phyloP scores from a whole-genome alignment of 2,113 vertebrate species.

The Cairina moschata region DNA sequence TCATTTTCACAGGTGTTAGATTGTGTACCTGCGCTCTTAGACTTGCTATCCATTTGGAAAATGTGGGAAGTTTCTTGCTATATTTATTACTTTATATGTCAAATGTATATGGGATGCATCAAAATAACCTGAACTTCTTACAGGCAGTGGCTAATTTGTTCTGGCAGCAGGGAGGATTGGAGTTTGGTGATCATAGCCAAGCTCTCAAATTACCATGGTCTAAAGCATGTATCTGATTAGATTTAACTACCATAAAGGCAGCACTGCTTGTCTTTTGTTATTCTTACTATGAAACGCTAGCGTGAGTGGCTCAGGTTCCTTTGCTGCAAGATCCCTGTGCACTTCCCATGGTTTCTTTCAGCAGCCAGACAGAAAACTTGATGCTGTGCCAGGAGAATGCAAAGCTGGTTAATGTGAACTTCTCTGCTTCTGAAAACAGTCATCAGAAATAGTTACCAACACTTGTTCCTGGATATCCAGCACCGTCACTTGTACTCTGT shows the following conservation, averaged over 20 bases:
- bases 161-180: background rate
- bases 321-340: background rate
- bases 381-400: background rate
- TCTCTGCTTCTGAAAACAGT: background rate
- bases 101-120: background rate
- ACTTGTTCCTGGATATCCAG: background rate
- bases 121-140: background rate
- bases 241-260: background rate
- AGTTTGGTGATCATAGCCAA: background rate
- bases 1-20: background rate
- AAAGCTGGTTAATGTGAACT: background rate
- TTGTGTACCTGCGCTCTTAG: background rate
- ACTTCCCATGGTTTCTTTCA: background rate
- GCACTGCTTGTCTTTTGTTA: background rate
- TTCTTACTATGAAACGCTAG: background rate
- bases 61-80: background rate
- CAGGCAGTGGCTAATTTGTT: background rate
- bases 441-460: background rate
- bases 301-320: background rate
- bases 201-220: background rate
- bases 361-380: background rate
- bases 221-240: background rate
- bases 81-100: background rate
- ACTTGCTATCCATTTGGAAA: background rate
- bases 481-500: background rate